A percentile compares a stretch with the other conserved stretches of the same genome.
phyloP scores from a whole-genome alignment of 2,888 invertebrate species.

The Agrotis exclamationis region DNA sequence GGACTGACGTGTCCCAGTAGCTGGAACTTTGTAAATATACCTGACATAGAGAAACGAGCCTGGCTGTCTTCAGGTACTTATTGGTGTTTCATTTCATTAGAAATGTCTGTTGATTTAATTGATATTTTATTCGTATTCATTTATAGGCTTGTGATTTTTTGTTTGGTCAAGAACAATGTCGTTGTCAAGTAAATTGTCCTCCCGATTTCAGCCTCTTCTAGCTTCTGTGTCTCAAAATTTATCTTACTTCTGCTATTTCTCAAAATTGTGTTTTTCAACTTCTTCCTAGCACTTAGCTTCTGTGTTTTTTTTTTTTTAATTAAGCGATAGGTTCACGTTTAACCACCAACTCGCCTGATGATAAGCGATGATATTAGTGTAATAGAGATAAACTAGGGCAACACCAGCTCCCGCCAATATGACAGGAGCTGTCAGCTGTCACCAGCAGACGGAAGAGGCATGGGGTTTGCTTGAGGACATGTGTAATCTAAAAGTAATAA shows the following conservation, averaged over 20 bases:
- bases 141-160: not conserved
- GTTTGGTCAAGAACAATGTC: not conserved
- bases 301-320: too few relatives aligned
- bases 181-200: not conserved
- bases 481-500: too few relatives aligned
- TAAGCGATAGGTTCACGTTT: too few relatives aligned
- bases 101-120: slow-evolving; percentile 17
- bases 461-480: too few relatives aligned
- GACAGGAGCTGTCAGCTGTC: too few relatives aligned
- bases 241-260: not conserved
- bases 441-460: too few relatives aligned
- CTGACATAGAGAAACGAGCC: slow-evolving; percentile 37
- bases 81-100: slow-evolving; percentile 28
- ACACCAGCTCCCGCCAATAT: too few relatives aligned
- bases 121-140: not conserved
- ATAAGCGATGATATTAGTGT: too few relatives aligned
- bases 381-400: too few relatives aligned
- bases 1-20: slow-evolving; percentile 53
- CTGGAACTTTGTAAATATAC: slow-evolving; percentile 59
- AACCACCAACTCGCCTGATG: too few relatives aligned
- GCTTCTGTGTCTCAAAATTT: not conserved
- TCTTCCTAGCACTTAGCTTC: too few relatives aligned
- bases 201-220: not conserved
- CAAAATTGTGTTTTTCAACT: not conserved
- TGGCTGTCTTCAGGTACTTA: slow-evolving; percentile 9